A percentile compares a stretch with the other conserved stretches of the same genome.
These are phyloP conservation scores for Sphinx pinastri DNA, from an alignment of 2,888 invertebrate genomes.

Conservation along the genomic window DNA sequence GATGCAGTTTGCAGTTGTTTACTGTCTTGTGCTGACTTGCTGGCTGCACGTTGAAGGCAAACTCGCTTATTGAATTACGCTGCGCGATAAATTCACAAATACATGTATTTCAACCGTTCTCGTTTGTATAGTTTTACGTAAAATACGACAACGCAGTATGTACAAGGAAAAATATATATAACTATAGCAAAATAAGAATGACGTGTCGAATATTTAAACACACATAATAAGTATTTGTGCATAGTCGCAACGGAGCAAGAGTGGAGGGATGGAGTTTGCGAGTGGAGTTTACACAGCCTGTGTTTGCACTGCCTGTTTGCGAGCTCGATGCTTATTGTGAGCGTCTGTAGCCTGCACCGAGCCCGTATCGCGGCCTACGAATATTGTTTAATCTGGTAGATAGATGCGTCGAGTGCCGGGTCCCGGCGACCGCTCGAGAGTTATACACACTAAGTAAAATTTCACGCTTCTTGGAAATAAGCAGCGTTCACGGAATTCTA, in stretches of 20 bases:
- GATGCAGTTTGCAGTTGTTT: slow-evolving; percentile 69
- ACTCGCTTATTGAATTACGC: slow-evolving; percentile 39
- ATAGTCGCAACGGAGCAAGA: slow-evolving; percentile 36
- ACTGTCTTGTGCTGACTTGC: slow-evolving; percentile 59
- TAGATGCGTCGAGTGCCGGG: slow-evolving; percentile 43
- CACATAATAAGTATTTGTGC: slow-evolving; percentile 38
- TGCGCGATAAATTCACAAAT: neutral
- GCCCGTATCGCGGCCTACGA: slow-evolving; percentile 43
- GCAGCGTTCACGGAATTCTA: slow-evolving; percentile 38
- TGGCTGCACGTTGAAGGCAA: slow-evolving; percentile 46
- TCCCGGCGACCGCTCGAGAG: slow-evolving; percentile 33
- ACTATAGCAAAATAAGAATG: slow-evolving; percentile 23
- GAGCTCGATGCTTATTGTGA: slow-evolving; percentile 66
- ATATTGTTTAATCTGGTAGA: slow-evolving; percentile 57
- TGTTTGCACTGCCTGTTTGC: slow-evolving; percentile 66
- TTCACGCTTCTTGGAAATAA: slow-evolving; percentile 47
- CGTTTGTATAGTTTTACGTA: neutral
- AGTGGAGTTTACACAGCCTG: slow-evolving; percentile 61
- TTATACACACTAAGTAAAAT: slow-evolving; percentile 43
- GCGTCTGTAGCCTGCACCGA: slow-evolving; percentile 37
- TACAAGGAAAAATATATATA: slow-evolving; percentile 19
- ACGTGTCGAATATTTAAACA: slow-evolving; percentile 35
- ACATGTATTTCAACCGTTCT: neutral
- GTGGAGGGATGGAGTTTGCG: slow-evolving; percentile 49
- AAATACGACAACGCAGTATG: neutral